Conservation (phyloP, 2,797 vertebrate species). For the Platalea minor region DNA sequence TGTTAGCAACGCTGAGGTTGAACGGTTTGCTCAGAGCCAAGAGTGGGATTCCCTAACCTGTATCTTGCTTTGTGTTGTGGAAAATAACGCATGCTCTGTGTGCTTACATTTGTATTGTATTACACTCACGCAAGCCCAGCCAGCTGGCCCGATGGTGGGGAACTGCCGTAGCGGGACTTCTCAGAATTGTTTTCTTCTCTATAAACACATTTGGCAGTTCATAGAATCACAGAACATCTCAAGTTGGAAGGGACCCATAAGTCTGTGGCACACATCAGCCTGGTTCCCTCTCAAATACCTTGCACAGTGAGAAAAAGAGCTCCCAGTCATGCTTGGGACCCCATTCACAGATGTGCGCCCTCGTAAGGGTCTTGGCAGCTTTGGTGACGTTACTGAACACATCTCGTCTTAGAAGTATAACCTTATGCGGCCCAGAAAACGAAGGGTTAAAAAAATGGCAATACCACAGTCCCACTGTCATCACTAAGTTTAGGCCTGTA, state of each 20-base stretch:
- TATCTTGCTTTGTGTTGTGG: background rate
- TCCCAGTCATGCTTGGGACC: background rate
- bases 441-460: background rate
- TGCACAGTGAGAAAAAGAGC: background rate
- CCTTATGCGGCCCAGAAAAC: background rate
- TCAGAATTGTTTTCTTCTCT: conserved; percentile 13
- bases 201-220: background rate
- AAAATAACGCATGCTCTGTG: background rate
- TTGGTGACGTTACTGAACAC: background rate
- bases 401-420: background rate
- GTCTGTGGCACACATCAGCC: background rate
- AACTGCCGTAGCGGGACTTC: background rate
- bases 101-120: background rate
- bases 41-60: background rate
- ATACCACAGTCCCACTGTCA: background rate
- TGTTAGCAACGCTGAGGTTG: fast-evolving
- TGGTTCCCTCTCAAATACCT: background rate
- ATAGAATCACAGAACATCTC: background rate
- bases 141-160: background rate
- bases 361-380: background rate
- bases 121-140: background rate
- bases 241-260: background rate
- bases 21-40: background rate
- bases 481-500: background rate
- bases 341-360: background rate